Base-by-base conservation (phyloP, 2,888 invertebrate genomes). In the Sinohyriopsis cumingii region DNA sequence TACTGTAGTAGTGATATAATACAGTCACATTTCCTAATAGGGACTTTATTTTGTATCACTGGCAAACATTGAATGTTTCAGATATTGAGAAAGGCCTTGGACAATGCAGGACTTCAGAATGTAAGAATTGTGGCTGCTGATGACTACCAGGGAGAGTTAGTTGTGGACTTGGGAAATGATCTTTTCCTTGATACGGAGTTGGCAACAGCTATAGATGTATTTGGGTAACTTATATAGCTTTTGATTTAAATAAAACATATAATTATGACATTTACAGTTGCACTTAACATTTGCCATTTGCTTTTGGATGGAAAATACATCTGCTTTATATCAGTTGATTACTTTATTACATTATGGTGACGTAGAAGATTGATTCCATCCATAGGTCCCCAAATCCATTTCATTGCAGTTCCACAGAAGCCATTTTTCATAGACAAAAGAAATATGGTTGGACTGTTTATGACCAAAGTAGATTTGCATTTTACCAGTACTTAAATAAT, bases 121-220 rank as follows among this genome's bases (percentile, higher is more conserved):
- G 82, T 86, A 7, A 76, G 83, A 63, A 86, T 91, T 19, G 88
- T 90, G 22, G 90, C 87, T 7, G 81, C 88, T 7, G 91, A 91
- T 84, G 82, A 83, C 59, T 77, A 73, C 59, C 78, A 73, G 53
- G 71, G 74, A 28, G 82, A 72, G 19, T 75, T 71, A 54, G 78
- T 77, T 25, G 87, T 87, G 82, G 77, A 77, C 18, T 82, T 89
- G 61, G 81, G 83, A 12, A 62, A 76, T 53, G 87, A 88, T 67
- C 82, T 89, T 60, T 67, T 82, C 33, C 81, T 84, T 24, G 86
- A 88, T 68, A 63, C 76, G 0, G 76, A 75, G 18, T 77, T 89
- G n/a, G 79, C 82, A 18, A 71, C 81, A n/a, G 82, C 86, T 54
- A 78, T 89, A 25, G 87, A 87, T 70, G 80, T 81, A 33, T 87